Conservation (phyloP, 2,888 invertebrate species). For the Drosophila siamana region DNA sequence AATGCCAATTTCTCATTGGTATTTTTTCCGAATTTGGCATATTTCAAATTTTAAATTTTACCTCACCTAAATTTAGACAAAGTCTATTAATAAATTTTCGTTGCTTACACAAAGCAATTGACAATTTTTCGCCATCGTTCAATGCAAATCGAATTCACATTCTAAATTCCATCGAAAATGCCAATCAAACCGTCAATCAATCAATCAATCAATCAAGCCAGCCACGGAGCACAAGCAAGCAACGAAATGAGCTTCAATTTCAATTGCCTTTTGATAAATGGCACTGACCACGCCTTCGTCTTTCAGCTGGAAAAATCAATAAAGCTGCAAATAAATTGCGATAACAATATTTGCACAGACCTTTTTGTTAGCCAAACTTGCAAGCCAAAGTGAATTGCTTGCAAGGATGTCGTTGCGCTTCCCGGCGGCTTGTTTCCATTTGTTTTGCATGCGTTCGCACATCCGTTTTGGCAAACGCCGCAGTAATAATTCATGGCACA, state of each 20-base stretch:
- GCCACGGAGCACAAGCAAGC: slow-evolving; percentile 3
- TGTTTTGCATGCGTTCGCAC: slow-evolving; percentile 56
- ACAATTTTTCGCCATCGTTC: not conserved
- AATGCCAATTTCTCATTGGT: no score
- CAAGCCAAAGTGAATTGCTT: slow-evolving; percentile 17
- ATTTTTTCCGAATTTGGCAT: no score
- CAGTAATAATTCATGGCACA: slow-evolving; percentile 82
- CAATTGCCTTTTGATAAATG: slow-evolving; percentile 51
- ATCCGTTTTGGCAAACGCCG: slow-evolving; percentile 69
- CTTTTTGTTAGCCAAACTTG: not conserved
- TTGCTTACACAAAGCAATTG: not conserved
- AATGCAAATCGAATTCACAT: slow-evolving; percentile 8
- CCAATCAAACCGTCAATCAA: slow-evolving; percentile 6
- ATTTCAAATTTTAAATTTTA: no score
- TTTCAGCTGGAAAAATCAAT: slow-evolving; percentile 8
- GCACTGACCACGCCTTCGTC: slow-evolving; percentile 1
- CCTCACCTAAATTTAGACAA: no score
- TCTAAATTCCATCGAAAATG: slow-evolving; percentile 22
- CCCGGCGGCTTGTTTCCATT: slow-evolving; percentile 46
- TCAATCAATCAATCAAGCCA: slow-evolving; percentile 42
- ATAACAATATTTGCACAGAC: not conserved
- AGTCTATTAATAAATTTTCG: no score
- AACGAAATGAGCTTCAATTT: slow-evolving; percentile 26
- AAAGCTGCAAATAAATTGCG: not conserved
- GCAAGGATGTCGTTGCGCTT: slow-evolving; percentile 30